A percentile compares a stretch with the other conserved stretches of the same genome.
These are phyloP conservation scores for Halcyon malimbica DNA, from an alignment of 2,113 vertebrate species.

Conservation along the genomic window DNA sequence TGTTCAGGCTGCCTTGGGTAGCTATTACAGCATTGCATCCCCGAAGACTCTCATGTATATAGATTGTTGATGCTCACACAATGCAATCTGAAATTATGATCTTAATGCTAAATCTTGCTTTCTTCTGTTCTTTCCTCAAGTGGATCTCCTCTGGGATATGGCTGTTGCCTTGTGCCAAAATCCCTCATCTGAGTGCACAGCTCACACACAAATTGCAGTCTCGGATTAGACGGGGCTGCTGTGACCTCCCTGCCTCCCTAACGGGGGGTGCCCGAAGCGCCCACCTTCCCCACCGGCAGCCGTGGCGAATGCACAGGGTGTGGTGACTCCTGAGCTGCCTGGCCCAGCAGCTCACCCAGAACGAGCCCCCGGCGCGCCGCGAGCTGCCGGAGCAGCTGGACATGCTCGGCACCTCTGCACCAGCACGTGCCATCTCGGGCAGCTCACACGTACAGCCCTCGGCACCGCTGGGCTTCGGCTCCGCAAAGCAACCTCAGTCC, in stretches of 20 bases:
- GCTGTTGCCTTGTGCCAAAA: background rate
- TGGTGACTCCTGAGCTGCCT: background rate
- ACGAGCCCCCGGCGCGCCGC: background rate
- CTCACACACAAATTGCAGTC: background rate
- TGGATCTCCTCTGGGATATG: conserved; percentile 38
- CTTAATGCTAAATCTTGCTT: conserved; percentile 59
- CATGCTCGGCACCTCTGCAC: fast-evolving
- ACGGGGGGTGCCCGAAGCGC: background rate
- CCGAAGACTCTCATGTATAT: conserved; percentile 21
- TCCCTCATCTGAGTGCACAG: background rate
- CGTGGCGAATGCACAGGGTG: fast-evolving
- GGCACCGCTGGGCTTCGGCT: background rate
- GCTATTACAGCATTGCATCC: background rate
- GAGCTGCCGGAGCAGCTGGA: background rate
- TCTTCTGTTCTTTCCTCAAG: conserved; percentile 64
- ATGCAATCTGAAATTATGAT: conserved; percentile 70
- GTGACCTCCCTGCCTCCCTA: background rate
- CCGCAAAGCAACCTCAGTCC: background rate
- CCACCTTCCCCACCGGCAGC: background rate
- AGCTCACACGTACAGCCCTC: background rate
- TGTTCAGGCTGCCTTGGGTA: background rate
- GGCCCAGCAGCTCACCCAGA: background rate
- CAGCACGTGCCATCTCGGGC: fast-evolving
- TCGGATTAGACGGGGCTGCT: background rate
- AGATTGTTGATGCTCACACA: conserved; percentile 34